Base-by-base conservation (phyloP, 2,113 vertebrate species). In the Mugil cephalus region DNA sequence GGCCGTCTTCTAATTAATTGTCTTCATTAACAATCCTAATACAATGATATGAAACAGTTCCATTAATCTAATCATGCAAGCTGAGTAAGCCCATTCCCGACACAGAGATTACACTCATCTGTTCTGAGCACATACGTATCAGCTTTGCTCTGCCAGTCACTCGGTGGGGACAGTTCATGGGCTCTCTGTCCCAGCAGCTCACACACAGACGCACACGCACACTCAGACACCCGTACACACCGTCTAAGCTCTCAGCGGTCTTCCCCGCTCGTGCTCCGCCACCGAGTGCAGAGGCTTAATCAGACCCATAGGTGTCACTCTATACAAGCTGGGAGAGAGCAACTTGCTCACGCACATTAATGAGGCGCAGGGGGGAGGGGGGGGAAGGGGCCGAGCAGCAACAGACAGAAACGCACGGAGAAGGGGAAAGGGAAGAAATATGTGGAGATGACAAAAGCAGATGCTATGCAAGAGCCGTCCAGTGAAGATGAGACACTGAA, bases 251-350 rank as follows among this genome's bases (percentile, higher is more conserved):
- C 80, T 76, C 12, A 59, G 65, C 72, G 50, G 71, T 24, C 69
- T 73, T 65, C 52, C 71, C 61, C 56, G 72, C 76, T 69, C 60
- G 45, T 75, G 70, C 34, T 72, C 60, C 68, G 69, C 69, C 45
- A 70, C 65, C 43, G 69, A 89, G 83, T 93, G 93, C 90, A 94
- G 87, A 73, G 75, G 74, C 93, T 68, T 77, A 85, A 81, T 84
- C 79, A 76, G 77, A 76, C 94, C 94, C 91, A 95, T 95, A 95
- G 94, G 93, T 95, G 94, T 95, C 94, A 95, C 90, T 93, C 94
- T 95, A 91, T 91, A 93, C 94, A 95, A 95, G 93, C 94, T 73
- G 74, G 90, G 94, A 87, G 85, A 89, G 89, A 80, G 86, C 59
- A 70, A 78, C 73, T 79, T 47, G 63, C 88, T 87, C 86, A 82